These are phyloP conservation scores for Camponotus pennsylvanicus DNA, from an alignment of 1,140 invertebrate species.

Conservation along the genomic window DNA sequence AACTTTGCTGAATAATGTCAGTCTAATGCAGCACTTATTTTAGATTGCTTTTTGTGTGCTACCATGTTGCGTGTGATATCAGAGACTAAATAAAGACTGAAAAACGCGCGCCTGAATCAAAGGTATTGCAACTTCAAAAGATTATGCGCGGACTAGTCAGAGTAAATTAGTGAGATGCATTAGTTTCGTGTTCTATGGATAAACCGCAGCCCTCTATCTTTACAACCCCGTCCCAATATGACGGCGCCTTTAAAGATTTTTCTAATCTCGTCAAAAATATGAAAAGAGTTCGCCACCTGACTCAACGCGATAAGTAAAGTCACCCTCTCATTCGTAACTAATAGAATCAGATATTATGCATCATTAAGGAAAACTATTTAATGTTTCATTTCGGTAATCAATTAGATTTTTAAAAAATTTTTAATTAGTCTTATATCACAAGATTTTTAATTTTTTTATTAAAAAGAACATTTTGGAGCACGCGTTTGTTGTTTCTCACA, in stretches of 20 bases:
- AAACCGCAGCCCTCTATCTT: not conserved
- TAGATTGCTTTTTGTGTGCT: not conserved
- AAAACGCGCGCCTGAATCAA: not conserved
- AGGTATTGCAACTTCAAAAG: slow-evolving; percentile 15
- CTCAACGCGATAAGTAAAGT: not conserved
- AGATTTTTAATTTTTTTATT: not conserved
- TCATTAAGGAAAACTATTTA: not conserved
- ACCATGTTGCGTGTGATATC: not conserved
- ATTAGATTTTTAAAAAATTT: not conserved
- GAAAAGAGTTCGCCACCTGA: slow-evolving; percentile 9
- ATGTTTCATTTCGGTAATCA: slow-evolving; percentile 18
- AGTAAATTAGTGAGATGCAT: slow-evolving; percentile 49
- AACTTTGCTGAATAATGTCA: not conserved
- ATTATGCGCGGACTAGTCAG: not conserved
- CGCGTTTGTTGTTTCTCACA: not conserved
- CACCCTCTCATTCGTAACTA: not conserved
- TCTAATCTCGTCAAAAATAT: not conserved
- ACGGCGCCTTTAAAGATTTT: slow-evolving; percentile 21
- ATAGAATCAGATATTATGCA: not conserved
- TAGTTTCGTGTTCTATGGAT: not conserved
- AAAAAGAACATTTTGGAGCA: not conserved
- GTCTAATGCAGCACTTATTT: not conserved
- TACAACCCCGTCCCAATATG: not conserved
- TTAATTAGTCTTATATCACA: not conserved
- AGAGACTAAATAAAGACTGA: not conserved